Conservation (phyloP, 2,888 invertebrate genomes). For the Epicampocera succincta region DNA sequence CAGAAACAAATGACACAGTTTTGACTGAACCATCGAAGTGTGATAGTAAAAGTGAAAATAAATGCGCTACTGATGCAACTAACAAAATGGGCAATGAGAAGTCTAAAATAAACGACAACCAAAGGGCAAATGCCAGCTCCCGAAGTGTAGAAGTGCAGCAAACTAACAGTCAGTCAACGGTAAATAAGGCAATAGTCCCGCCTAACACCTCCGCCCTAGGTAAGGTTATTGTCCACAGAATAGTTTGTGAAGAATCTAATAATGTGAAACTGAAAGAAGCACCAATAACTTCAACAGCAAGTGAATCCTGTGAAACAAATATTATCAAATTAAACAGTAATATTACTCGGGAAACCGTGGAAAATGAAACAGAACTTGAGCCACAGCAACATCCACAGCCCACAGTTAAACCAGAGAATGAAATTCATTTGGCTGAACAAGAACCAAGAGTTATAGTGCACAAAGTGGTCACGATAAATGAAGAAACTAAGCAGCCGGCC, state of each 20-base stretch:
- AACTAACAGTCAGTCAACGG: constrained; percentile 42
- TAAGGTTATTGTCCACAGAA: constrained; percentile 71
- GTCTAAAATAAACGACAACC: constrained; percentile 50
- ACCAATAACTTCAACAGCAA: no score
- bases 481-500: not conserved
- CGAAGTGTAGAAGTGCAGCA: constrained; percentile 1
- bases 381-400: not conserved
- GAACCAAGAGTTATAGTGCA: constrained; percentile 45
- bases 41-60: constrained; percentile 51
- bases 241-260: constrained; percentile 60
- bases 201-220: constrained; percentile 34
- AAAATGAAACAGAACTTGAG: not conserved
- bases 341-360: constrained; percentile 14
- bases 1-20: constrained; percentile 64
- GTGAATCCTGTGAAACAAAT: no score
- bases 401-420: not conserved
- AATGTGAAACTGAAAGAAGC: not conserved
- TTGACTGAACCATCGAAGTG: constrained; percentile 52
- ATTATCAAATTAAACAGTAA: not conserved
- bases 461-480: constrained; percentile 10
- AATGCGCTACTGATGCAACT: constrained; percentile 25
- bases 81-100: constrained; percentile 63
- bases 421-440: not conserved
- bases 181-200: constrained; percentile 16
- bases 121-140: not conserved